Conservation (phyloP, 2,797 vertebrate genomes). For the Cyclura pinguis region DNA sequence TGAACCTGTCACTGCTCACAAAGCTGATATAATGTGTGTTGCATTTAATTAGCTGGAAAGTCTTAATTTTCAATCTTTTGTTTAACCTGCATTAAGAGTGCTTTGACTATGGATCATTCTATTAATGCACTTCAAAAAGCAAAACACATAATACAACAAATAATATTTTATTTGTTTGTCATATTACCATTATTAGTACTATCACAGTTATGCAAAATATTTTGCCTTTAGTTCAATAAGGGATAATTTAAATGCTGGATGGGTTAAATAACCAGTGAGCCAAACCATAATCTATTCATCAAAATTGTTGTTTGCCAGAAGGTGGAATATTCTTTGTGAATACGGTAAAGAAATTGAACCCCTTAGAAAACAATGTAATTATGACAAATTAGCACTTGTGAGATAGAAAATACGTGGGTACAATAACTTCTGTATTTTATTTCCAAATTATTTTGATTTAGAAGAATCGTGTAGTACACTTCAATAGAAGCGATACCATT, state of each 20-base stretch:
- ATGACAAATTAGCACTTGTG: not conserved
- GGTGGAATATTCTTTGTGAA: not conserved
- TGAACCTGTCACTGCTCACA: conserved; percentile 35
- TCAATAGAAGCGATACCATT: not conserved
- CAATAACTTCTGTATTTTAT: not conserved
- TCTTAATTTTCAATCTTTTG: conserved; percentile 1
- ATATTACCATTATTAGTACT: not conserved
- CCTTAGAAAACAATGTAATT: not conserved
- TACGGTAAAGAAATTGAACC: not conserved
- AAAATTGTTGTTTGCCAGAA: not conserved
- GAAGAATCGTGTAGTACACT: not conserved
- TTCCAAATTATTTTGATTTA: not conserved
- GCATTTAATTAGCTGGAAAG: conserved; percentile 18
- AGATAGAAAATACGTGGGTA: not conserved
- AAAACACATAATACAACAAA: not conserved
- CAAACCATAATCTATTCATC: not conserved
- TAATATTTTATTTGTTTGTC: not conserved
- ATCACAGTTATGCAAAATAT: no score
- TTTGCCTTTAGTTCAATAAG: not conserved
- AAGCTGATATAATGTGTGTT: conserved; percentile 22
- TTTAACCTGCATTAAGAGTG: not conserved
- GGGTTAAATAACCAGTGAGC: not conserved
- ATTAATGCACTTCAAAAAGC: not conserved
- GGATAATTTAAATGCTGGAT: not conserved
- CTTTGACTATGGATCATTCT: not conserved